These are phyloP conservation scores for Andrena haemorrhoa DNA, from an alignment of 2,888 invertebrate species.

Conservation along the genomic window DNA sequence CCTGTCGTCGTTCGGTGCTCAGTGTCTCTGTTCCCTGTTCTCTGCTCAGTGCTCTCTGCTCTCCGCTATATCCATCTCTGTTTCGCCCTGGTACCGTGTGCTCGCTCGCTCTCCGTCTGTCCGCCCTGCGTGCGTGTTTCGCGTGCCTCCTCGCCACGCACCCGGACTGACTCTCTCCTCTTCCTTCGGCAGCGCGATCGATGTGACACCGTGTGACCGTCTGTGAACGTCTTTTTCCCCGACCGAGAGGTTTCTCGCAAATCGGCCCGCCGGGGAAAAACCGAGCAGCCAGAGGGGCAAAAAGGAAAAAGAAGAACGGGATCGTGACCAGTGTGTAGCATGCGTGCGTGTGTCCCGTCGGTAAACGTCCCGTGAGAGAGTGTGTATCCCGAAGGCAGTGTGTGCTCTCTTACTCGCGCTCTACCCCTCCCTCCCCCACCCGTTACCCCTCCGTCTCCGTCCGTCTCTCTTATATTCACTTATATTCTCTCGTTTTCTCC, in stretches of 20 bases:
- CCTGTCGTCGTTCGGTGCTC: constrained; percentile 13
- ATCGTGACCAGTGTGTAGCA: constrained; percentile 28
- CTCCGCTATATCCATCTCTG: constrained; percentile 30
- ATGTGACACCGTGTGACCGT: constrained; percentile 70
- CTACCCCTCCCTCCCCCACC: not conserved
- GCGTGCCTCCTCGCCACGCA: constrained; percentile 73
- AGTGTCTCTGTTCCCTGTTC: constrained; percentile 9
- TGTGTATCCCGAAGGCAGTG: constrained; percentile 57
- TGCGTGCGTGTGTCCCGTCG: constrained; percentile 53
- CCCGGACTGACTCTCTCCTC: constrained; percentile 65
- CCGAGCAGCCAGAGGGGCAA: not conserved
- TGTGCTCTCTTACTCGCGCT: constrained; percentile 53
- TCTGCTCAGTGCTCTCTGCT: constrained; percentile 23
- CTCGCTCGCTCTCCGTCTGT: constrained; percentile 55
- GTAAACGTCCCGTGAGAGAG: constrained; percentile 69
- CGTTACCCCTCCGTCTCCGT: not conserved
- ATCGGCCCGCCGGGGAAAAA: constrained; percentile 17
- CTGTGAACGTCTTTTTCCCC: constrained; percentile 50
- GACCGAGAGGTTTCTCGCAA: constrained; percentile 14
- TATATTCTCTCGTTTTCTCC: constrained; percentile 46
- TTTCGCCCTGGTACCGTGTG: constrained; percentile 23
- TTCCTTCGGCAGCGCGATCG: constrained; percentile 71
- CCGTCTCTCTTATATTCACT: constrained; percentile 30
- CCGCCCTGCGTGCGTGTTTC: constrained; percentile 72
- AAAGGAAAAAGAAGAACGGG: constrained; percentile 1